These are phyloP conservation scores for Campylomormyrus tamandua DNA, from an alignment of 2,113 vertebrate species.

Conservation along the genomic window DNA sequence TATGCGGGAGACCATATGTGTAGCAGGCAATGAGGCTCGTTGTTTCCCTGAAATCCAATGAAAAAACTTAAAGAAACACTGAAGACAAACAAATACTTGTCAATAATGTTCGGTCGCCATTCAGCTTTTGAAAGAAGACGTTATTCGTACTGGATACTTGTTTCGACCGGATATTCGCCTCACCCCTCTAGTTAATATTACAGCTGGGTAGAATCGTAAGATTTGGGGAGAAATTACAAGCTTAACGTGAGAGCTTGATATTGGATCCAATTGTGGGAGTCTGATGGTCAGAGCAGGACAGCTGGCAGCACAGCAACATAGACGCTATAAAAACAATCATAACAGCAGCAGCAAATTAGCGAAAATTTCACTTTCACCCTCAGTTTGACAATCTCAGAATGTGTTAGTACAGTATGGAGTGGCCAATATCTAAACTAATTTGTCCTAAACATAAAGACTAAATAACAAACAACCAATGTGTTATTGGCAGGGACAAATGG, in stretches of 20 bases:
- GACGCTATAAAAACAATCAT: background rate
- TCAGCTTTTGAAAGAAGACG: background rate
- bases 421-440: background rate
- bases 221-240: background rate
- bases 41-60: background rate
- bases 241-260: background rate
- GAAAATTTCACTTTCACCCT: background rate
- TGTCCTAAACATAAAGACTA: background rate
- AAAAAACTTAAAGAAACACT: background rate
- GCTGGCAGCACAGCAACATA: background rate
- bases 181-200: background rate
- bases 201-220: background rate
- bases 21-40: background rate
- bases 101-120: background rate
- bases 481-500: background rate
- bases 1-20: background rate
- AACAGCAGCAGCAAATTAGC: background rate
- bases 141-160: background rate
- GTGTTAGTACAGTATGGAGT: background rate
- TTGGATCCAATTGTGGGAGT: background rate
- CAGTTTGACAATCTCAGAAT: background rate
- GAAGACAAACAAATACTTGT: background rate
- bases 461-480: background rate
- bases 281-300: background rate
- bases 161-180: background rate